Percentiles rank a stretch among this genome's conserved stretches.
Evolutionary conservation across 2,113 vertebrate genomes (phyloP).

Genomic region (Monarcha castaneiventris): DNA sequence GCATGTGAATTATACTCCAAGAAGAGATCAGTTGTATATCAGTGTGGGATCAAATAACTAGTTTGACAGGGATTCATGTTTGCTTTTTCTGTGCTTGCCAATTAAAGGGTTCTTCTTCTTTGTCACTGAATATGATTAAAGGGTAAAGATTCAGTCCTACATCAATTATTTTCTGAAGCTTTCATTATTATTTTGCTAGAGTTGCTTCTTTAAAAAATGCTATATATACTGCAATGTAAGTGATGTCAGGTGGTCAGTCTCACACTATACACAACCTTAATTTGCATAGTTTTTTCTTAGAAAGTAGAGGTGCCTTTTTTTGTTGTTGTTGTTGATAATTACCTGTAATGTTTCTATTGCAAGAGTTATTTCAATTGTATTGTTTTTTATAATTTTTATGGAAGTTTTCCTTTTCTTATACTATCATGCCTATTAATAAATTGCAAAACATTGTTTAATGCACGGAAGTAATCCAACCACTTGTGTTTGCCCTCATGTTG

Average conservation of each 20-base stretch:
- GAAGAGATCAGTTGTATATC: constrained; percentile 28
- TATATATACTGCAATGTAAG: not conserved
- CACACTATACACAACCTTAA: not conserved
- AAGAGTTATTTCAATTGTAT: not conserved
- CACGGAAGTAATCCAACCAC: not conserved
- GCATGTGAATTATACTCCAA: not conserved
- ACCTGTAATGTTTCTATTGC: not conserved
- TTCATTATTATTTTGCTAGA: not conserved
- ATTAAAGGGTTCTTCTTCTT: not conserved
- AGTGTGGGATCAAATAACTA: constrained; percentile 31
- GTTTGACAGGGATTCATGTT: constrained; percentile 23
- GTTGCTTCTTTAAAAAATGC: not conserved
- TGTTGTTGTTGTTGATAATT: not conserved
- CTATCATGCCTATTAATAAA: not conserved
- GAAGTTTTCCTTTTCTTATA: not conserved
- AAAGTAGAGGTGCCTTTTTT: not conserved
- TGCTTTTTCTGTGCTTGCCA: not conserved
- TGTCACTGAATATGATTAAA: not conserved
- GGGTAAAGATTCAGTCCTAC: not conserved
- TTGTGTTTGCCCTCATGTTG: constrained; percentile 14
- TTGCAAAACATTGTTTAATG: not conserved
- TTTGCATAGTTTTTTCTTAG: not conserved
- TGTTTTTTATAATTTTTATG: not conserved
- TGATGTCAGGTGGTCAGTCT: not conserved
- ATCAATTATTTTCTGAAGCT: not conserved